Conservation (phyloP, 2,797 vertebrate species). For the Gambusia yucatana region DNA sequence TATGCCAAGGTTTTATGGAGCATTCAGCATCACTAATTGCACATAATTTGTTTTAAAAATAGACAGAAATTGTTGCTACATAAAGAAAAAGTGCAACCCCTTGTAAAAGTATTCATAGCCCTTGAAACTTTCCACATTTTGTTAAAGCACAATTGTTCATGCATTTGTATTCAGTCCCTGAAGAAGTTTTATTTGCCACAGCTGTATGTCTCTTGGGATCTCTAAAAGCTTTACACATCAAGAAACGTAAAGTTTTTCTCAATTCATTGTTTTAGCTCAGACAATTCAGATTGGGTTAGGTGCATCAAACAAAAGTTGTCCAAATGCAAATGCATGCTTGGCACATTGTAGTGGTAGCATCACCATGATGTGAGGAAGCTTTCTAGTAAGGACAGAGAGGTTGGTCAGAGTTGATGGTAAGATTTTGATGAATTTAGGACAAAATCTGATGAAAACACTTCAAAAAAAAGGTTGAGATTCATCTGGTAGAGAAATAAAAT, state of each 20-base stretch:
- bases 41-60: conserved; percentile 20
- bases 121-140: neutral
- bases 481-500: neutral
- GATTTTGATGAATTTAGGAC: neutral
- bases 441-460: neutral
- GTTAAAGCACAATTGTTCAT: neutral
- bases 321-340: neutral
- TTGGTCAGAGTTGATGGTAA: neutral
- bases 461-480: neutral
- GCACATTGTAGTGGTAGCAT: neutral
- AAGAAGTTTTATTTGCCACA: no score
- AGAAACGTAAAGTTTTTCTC: neutral
- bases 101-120: neutral
- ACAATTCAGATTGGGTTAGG: neutral
- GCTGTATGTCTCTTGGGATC: neutral
- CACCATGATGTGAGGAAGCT: neutral
- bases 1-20: conserved; percentile 44
- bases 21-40: conserved; percentile 55
- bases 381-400: neutral
- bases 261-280: neutral
- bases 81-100: neutral
- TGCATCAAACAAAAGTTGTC: neutral
- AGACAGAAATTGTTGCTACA: neutral
- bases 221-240: neutral
- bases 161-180: neutral